These are phyloP conservation scores for Typhlichthys eigenmanni DNA, from an alignment of 2,797 vertebrate genomes.

Conservation along the genomic window DNA sequence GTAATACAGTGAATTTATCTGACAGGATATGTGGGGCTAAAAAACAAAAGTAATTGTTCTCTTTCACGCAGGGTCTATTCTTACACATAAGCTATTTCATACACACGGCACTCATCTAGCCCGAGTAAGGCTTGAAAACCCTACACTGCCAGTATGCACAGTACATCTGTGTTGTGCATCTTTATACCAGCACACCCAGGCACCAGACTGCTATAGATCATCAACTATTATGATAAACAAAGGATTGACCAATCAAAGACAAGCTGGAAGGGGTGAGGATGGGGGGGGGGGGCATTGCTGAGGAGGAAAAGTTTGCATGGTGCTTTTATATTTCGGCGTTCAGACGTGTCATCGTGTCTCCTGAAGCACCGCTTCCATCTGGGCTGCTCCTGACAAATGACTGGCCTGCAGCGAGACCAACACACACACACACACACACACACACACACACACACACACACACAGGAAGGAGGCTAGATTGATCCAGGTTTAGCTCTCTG, in stretches of 20 bases:
- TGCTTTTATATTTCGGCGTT: not conserved
- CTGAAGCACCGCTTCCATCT: conserved; percentile 38
- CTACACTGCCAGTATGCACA: conserved; percentile 3
- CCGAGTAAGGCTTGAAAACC: conserved; percentile 10
- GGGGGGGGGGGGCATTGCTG: not conserved
- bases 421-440: conserved; percentile 18
- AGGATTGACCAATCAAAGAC: not conserved
- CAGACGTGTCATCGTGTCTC: conserved; percentile 27
- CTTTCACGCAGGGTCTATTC: not conserved
- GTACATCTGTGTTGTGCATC: not conserved
- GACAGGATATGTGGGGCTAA: conserved; percentile 46
- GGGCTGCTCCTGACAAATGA: conserved; percentile 57
- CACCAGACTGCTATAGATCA: not conserved
- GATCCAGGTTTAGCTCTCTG: conserved; percentile 82
- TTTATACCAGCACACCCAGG: not conserved
- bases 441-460: conserved; percentile 37
- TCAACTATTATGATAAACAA: conserved; percentile 3
- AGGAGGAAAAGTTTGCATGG: not conserved
- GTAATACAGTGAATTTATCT: conserved; percentile 95
- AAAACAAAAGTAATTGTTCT: not conserved
- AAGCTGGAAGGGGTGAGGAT: not conserved
- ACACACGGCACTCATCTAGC: too few species aligned
- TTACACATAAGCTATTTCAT: not conserved
- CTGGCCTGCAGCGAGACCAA: conserved; percentile 51
- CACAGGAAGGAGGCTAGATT: conserved; percentile 77